Percentiles rank a stretch among this genome's conserved stretches.
Evolutionary conservation across 1,140 invertebrate species (phyloP).

Genomic region (Papilio polytes): DNA sequence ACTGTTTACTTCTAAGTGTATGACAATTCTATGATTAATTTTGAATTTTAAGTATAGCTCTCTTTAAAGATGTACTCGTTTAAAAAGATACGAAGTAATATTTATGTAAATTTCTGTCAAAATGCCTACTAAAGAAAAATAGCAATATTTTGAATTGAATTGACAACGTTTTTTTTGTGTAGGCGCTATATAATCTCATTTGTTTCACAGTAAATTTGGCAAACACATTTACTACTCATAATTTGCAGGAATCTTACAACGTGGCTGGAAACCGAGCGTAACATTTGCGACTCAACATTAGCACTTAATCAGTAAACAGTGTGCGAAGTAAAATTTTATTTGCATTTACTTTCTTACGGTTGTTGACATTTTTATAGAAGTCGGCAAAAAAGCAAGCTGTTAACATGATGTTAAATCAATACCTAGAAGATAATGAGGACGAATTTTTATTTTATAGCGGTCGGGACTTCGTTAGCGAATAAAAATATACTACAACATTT

Average conservation of each 20-base stretch:
- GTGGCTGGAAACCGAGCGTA: not conserved
- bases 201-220: no score
- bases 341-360: not conserved
- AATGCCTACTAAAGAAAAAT: not conserved
- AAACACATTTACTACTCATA: not conserved
- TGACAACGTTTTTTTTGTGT: not conserved
- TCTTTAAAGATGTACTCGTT: not conserved
- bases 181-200: not conserved
- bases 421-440: no score
- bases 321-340: not conserved
- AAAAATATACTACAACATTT: no score
- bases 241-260: not conserved
- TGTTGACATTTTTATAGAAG: not conserved
- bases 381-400: no score
- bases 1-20: not conserved
- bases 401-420: no score
- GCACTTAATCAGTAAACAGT: not conserved
- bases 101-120: no score
- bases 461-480: no score
- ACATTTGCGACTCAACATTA: not conserved
- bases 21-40: conserved; percentile 3
- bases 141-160: not conserved
- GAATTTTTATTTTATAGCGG: no score
- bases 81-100: not conserved
- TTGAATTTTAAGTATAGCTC: not conserved